These are phyloP conservation scores for Monoplex corrugatus DNA, from an alignment of 2,888 invertebrate genomes.

Conservation along the genomic window DNA sequence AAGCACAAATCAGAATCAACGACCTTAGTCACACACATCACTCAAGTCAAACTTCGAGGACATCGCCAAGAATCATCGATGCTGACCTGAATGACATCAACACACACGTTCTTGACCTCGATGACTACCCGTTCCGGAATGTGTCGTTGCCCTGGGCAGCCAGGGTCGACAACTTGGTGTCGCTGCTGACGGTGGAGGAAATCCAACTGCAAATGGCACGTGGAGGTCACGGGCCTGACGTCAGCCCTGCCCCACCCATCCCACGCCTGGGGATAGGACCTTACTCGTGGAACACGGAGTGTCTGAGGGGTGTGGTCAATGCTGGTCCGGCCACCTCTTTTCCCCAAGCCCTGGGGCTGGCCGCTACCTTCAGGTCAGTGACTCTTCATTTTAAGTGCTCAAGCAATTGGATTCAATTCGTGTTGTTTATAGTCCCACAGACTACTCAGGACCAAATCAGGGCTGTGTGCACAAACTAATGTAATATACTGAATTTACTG, in stretches of 20 bases:
- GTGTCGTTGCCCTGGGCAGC: constrained; percentile 72
- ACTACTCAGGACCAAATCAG: no score
- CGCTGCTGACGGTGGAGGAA: constrained; percentile 73
- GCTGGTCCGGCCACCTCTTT: constrained; percentile 78
- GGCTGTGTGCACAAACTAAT: no score
- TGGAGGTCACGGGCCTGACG: constrained; percentile 67
- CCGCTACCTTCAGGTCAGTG: constrained; percentile 79
- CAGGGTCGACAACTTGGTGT: constrained; percentile 75
- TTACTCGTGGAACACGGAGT: constrained; percentile 78
- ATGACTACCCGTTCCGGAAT: constrained; percentile 75
- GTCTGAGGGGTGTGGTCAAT: constrained; percentile 73
- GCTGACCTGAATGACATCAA: no score
- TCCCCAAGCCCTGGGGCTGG: constrained; percentile 78
- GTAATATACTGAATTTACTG: no score
- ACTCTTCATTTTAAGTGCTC: no score
- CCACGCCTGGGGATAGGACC: constrained; percentile 72
- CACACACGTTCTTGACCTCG: not conserved
- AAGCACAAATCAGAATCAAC: no score
- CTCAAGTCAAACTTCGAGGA: no score
- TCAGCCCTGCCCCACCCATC: constrained; percentile 74
- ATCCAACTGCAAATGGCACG: constrained; percentile 70
- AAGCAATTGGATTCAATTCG: no score
- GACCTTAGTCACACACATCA: no score
- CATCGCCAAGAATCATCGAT: no score
- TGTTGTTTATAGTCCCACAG: no score